phyloP scores from a whole-genome alignment of 2,797 vertebrate genomes.

The Tachyglossus aculeatus region DNA sequence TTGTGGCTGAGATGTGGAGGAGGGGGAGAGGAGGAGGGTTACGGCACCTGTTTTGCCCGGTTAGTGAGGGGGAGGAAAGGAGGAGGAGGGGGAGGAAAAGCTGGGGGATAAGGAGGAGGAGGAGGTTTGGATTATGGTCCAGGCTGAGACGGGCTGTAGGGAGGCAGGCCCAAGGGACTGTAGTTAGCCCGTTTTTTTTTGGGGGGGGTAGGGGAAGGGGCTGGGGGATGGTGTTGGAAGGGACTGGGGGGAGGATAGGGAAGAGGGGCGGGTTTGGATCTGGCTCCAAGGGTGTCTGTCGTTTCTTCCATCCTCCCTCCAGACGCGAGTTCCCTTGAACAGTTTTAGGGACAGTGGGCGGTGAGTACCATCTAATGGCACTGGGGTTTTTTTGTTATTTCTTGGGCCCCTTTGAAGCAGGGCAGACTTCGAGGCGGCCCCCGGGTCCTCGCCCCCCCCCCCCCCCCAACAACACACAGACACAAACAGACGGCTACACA shows the following conservation, averaged over 20 bases:
- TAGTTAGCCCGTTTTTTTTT: background rate
- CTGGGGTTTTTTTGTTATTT: slow-evolving; percentile 9
- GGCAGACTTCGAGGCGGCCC: slow-evolving; percentile 1
- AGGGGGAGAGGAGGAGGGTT: too few relatives aligned
- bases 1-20: slow-evolving; percentile 43
- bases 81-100: slow-evolving; percentile 29
- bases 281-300: slow-evolving; percentile 27
- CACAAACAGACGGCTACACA: too few relatives aligned
- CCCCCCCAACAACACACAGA: background rate
- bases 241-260: slow-evolving; percentile 10
- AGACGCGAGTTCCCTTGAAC: slow-evolving; percentile 16
- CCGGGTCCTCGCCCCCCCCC: slow-evolving; percentile 4
- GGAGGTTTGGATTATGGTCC: too few relatives aligned
- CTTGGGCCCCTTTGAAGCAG: slow-evolving; percentile 19
- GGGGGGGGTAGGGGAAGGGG: background rate
- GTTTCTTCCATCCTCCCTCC: background rate
- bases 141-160: background rate
- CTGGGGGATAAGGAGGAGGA: too few relatives aligned
- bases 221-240: background rate
- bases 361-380: slow-evolving; percentile 48
- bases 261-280: slow-evolving; percentile 7
- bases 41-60: slow-evolving; percentile 53
- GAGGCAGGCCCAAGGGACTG: background rate
- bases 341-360: slow-evolving; percentile 17
- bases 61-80: slow-evolving; percentile 58